A percentile compares a stretch with the other conserved stretches of the same genome.
These are phyloP conservation scores for Cryptomyrus ogoouensis DNA, from an alignment of 2,113 vertebrate species.

Conservation along the genomic window DNA sequence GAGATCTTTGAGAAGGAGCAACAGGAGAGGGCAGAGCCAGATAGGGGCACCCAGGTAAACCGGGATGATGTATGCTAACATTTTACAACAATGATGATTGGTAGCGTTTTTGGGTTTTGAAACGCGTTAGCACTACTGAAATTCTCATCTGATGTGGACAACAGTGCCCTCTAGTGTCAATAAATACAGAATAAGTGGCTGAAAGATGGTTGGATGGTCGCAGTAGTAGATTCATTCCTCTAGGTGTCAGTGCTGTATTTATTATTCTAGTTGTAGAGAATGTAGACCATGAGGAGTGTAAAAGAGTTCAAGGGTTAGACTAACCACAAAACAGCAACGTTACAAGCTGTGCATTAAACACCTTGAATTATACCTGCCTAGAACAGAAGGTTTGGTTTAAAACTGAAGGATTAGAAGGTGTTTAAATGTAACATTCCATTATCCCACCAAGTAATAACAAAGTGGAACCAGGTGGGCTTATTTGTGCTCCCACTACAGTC, in stretches of 20 bases:
- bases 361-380: not conserved
- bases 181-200: not conserved
- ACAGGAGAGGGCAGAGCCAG: slow-evolving; percentile 20
- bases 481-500: not conserved
- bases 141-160: not conserved
- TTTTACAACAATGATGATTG: not conserved
- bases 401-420: not conserved
- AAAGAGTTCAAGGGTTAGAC: not conserved
- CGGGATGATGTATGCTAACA: not conserved
- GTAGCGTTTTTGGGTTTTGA: not conserved
- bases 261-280: not conserved
- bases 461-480: not conserved
- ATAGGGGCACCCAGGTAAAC: not conserved
- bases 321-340: not conserved
- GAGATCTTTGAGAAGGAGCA: slow-evolving; percentile 74
- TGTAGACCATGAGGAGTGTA: not conserved
- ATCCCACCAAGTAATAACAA: not conserved
- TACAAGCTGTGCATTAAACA: not conserved
- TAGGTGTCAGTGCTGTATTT: slow-evolving; percentile 1
- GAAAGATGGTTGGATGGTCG: not conserved
- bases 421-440: slow-evolving; percentile 2
- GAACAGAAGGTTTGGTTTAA: not conserved
- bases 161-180: not conserved
- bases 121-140: not conserved
- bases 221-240: not conserved